Percentiles rank a stretch among this genome's conserved stretches.
These are phyloP conservation scores for Cyanistes caeruleus DNA, from an alignment of 2,113 vertebrate genomes.

Conservation along the genomic window DNA sequence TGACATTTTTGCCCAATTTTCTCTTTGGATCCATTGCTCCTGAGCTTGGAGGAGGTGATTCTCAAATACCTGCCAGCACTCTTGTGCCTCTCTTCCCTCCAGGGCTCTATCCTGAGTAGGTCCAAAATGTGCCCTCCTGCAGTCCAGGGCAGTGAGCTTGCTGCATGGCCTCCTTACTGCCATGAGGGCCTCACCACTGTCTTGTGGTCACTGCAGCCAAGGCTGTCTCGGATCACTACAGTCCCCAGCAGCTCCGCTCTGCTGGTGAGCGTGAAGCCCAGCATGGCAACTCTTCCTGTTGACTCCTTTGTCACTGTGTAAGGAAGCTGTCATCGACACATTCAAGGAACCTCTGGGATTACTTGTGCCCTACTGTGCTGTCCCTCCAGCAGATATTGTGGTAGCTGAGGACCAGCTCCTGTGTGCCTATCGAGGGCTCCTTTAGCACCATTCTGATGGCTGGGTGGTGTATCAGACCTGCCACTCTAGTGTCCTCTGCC, in stretches of 20 bases:
- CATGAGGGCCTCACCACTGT: neutral
- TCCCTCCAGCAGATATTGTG: neutral
- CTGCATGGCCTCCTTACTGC: neutral
- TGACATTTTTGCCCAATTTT: neutral
- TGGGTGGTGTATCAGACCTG: neutral
- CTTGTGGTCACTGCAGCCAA: neutral
- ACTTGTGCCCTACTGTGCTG: neutral
- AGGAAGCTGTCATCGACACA: neutral
- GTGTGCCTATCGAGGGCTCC: neutral
- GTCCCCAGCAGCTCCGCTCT: neutral
- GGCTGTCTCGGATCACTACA: neutral
- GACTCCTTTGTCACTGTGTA: neutral
- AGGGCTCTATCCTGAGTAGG: neutral
- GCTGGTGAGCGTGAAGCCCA: neutral
- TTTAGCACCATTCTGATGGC: neutral
- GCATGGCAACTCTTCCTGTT: neutral
- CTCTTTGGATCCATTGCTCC: neutral
- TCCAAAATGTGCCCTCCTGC: neutral
- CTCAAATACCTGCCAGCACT: neutral
- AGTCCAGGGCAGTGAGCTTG: neutral
- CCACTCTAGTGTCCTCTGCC: no score
- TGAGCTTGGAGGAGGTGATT: neutral
- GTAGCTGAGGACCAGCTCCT: neutral
- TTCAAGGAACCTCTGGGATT: neutral
- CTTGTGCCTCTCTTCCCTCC: neutral